Conservation (phyloP, 2,113 vertebrate species). For the Embiotoca jacksoni region DNA sequence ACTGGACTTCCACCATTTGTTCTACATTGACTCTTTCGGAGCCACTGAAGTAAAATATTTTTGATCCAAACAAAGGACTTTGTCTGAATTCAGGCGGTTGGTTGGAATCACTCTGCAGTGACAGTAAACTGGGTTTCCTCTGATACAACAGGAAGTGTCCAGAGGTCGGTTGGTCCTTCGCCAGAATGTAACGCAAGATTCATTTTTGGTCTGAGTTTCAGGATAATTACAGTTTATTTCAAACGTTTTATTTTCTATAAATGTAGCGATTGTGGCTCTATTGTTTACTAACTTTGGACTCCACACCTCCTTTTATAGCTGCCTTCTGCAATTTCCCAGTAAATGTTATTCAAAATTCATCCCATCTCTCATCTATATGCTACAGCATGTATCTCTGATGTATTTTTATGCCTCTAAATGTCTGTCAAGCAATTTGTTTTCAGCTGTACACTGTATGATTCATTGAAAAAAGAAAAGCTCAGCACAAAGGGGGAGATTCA, state of each 20-base stretch:
- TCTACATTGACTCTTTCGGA: conserved; percentile 6
- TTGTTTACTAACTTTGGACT: too few species aligned
- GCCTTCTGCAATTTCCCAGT: conserved; percentile 25
- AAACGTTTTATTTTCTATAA: neutral
- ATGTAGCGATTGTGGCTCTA: neutral
- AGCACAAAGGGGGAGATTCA: conserved; percentile 5
- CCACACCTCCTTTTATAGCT: neutral
- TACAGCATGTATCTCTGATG: conserved; percentile 27
- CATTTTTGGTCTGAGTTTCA: neutral
- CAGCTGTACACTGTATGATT: neutral
- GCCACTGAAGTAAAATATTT: neutral
- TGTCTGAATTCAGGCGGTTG: neutral
- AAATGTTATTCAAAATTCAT: conserved; percentile 37
- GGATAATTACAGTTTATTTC: neutral
- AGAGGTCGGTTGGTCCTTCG: neutral
- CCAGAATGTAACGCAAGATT: neutral
- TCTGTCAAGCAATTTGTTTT: conserved; percentile 32
- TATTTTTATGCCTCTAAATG: conserved; percentile 39
- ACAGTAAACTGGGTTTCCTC: conserved; percentile 18
- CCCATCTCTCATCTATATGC: conserved; percentile 49
- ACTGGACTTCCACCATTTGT: conserved; percentile 56
- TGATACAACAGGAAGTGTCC: conserved; percentile 13
- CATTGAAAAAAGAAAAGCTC: conserved; percentile 26
- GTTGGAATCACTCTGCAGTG: neutral
- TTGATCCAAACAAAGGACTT: neutral